A percentile compares a stretch with the other conserved stretches of the same genome.
phyloP scores from a whole-genome alignment of 2,113 vertebrate genomes.

The Sprattus sprattus region DNA sequence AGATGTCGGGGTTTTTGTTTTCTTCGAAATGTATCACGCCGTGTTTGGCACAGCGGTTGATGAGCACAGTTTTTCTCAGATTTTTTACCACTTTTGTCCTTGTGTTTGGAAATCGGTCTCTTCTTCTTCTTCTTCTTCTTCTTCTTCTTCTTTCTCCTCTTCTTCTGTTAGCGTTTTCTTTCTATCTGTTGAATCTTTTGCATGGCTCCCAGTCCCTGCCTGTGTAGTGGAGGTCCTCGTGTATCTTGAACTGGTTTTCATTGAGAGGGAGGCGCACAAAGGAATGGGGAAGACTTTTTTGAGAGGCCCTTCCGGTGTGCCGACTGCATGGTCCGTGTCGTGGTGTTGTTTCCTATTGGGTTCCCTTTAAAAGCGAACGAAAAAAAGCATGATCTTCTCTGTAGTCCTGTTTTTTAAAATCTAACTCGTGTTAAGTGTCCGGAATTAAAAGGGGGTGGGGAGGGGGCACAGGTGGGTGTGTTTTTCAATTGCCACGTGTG shows the following conservation, averaged over 20 bases:
- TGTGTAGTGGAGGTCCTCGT: conserved; percentile 30
- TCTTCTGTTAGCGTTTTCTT: not conserved
- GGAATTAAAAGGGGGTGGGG: not conserved
- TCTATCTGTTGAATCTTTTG: conserved; percentile 28
- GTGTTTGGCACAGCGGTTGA: conserved; percentile 34
- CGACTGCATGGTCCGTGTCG: conserved; percentile 58
- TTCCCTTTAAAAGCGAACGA: conserved; percentile 27
- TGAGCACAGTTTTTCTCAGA: conserved; percentile 26
- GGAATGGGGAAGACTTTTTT: not conserved
- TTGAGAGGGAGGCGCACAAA: conserved; percentile 9
- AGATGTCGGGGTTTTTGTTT: not conserved
- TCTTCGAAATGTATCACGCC: not conserved
- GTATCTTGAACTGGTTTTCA: conserved; percentile 15
- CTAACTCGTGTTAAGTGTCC: not conserved
- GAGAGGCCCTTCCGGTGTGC: conserved; percentile 16
- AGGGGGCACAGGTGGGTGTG: not conserved
- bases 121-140: not conserved
- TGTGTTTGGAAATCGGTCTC: not conserved
- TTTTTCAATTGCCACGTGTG: conserved; percentile 2
- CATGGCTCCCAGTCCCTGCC: conserved; percentile 48
- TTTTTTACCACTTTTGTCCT: conserved; percentile 20
- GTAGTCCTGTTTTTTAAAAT: conserved; percentile 24
- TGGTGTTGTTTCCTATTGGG: conserved; percentile 46
- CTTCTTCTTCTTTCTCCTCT: not conserved
- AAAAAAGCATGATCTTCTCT: conserved; percentile 36